Conservation (phyloP, 1,140 invertebrate species). For the Drosophila rufa region DNA sequence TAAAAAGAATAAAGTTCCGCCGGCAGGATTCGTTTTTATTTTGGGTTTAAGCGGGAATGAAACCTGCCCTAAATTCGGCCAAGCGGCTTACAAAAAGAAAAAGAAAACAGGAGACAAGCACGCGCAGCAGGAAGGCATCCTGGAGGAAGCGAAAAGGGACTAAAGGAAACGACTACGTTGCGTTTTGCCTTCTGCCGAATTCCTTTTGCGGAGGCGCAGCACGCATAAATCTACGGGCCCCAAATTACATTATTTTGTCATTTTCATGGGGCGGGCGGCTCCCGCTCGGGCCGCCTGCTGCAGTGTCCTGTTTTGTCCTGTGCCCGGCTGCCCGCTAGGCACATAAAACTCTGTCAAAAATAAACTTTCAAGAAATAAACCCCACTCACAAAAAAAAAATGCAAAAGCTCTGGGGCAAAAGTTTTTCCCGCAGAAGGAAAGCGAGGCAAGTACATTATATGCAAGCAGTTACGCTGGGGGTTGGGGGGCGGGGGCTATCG, state of each 20-base stretch:
- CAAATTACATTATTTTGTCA: conserved; percentile 85
- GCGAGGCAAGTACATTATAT: conserved; percentile 73
- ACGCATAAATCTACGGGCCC: conserved; percentile 79
- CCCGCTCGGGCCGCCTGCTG: conserved; percentile 34
- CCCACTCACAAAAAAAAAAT: conserved; percentile 58
- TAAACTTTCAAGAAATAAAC: conserved; percentile 68
- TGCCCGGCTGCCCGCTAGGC: conserved; percentile 57
- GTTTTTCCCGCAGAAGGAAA: conserved; percentile 42
- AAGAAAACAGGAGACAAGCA: conserved; percentile 33
- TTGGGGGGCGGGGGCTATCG: neutral
- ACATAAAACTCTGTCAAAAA: conserved; percentile 81
- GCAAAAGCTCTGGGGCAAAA: conserved; percentile 83
- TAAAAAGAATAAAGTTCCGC: conserved; percentile 32
- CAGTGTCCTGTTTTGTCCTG: conserved; percentile 61
- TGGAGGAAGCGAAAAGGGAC: conserved; percentile 19
- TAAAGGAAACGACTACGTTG: conserved; percentile 71
- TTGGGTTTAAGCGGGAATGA: conserved; percentile 49
- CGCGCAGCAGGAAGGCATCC: conserved; percentile 45
- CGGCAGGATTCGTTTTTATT: conserved; percentile 48
- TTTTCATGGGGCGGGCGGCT: conserved; percentile 43
- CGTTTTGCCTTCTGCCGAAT: conserved; percentile 51
- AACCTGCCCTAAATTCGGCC: conserved; percentile 80
- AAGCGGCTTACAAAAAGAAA: conserved; percentile 68
- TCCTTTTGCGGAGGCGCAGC: conserved; percentile 67
- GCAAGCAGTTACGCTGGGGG: conserved; percentile 49